Base-by-base conservation (phyloP, 1,140 invertebrate species). In the Mamestra configurata region DNA sequence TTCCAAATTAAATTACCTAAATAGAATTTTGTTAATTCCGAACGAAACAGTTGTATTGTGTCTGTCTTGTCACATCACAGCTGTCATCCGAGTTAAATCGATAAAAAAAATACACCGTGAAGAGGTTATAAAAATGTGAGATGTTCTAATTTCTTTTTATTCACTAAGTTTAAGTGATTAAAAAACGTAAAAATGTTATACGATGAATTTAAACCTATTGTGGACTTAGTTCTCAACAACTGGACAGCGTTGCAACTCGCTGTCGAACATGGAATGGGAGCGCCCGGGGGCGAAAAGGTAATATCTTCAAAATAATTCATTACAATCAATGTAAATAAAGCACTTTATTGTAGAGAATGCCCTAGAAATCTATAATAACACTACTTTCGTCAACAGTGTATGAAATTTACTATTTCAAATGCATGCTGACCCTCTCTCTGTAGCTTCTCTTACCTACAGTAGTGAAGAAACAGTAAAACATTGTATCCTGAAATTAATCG, bases 231-330 rank as follows among this genome's bases (percentile, higher is more conserved):
- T 24, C 95, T 97, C 51, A 96, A 96, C 83, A 96, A 96, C 85
- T 97, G 96, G 96, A 96, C 96, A 24, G 96, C 96, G 31, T 86
- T 97, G 15, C 95, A 96, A 81, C 86, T 97, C 24, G 96, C 96
- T 49, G 96, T 97, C 7, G 96, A 97, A 90, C 96, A 97, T 96
- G 96, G 96, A 79, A 96, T 96, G 96, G 96, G 96, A 43, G 96
- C 96, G 37, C 95, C 96, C 66, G 95, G 96, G 81, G 96, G 96
- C 61, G 96, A 96, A 93, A 95, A 97, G 91, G 93, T 83, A 78
- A 49, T 10, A 43, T 31, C 53, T 35, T 43, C 11, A 51, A 43
- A 57, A 0, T 1, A 49, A 6, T 4, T 4, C 24, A 46, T 4
- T 40, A 24, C 49, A 70, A 20, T 40, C 18, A 27, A 68, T 68